Evolutionary conservation across 1,140 invertebrate genomes (phyloP), one percentile per base, ranked within the genome.

Genomic region (Adelges cooleyi): DNA sequence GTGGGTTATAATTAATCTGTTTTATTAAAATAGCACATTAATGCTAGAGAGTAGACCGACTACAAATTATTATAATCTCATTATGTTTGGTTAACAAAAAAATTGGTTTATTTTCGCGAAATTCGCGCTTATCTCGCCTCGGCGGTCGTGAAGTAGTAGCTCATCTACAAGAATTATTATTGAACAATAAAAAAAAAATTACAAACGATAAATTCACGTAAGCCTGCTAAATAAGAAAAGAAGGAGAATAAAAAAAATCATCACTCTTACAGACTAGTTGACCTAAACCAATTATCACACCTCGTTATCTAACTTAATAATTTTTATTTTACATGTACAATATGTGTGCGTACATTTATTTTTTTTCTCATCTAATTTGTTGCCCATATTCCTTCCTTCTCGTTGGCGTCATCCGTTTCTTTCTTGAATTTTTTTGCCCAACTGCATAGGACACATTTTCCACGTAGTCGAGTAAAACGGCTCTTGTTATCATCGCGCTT

Each of bases 241-340:
- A n/a, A n/a, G 23, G 25, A 48, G 15, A 42, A 62, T 46, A 59
- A 59, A 62, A 62, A 29, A 25, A 46, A 33, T 33, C n/a, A n/a
- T n/a, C n/a, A n/a, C n/a, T 33, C 11, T 6, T 6, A 11, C 11
- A 59, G 17, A 46, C 56, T 56, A 50, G 48, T 50, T 50, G 56
- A 62, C 56, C 56, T 48, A 62, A 62, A 62, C 56, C 17, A 48
- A 59, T 46, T 59, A 59, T 46, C 25, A 44, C 54, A 15, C 25
- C 42, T 62, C 27, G 42, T 62, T 62, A 62, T 62, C 56, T 62
- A 27, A 59, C 40, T 25, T n/a, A n/a, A n/a, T n/a, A n/a, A n/a
- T n/a, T n/a, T n/a, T n/a, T n/a, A n/a, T n/a, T n/a, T n/a, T n/a
- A n/a, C n/a, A n/a, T n/a, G n/a, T n/a, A n/a, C n/a, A n/a, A n/a